Base-by-base conservation (phyloP, 1,140 invertebrate species). In the Cotesia chilonis region DNA sequence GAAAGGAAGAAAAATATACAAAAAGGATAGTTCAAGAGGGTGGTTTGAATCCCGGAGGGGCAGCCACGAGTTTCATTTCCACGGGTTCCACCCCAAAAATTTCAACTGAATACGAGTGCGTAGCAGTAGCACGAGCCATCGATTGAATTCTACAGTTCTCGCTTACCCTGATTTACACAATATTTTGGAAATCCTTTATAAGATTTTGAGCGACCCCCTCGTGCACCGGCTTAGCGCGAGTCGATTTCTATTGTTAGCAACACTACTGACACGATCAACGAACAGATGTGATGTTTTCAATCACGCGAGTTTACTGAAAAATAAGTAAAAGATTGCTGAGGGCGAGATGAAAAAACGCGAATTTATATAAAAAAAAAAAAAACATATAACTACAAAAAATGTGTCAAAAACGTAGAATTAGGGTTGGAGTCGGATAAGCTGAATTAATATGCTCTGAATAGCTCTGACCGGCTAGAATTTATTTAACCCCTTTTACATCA, bases 131-230 rank as follows among this genome's bases (percentile, higher is more conserved):
- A 73, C 74, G 76, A 74, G 71, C 68, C 61, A 66, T 72, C 68
- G 59, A 72, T 72, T 72, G 61, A 71, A 77, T 73, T 74, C 68
- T 72, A 73, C 69, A 75, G 37, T 68, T 72, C 63, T 65, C 61
- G 73, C 52, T 17, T 72, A 66, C 66, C 70, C 57, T 74, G 84
- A 86, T 87, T 87, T 87, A 87, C 85, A 87, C 86, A 87, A 87
- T 87, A 87, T 87, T 87, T 87, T 87, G 86, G 86, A 87, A 87
- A 87, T 86, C 84, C 80, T 85, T 84, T 84, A 86, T 83, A 47
- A 47, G 41, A 47, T 47, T 47, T 47, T 47, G 77, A 78, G 78
- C 69, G 60, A 75, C 77, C 78, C 78, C 76, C 76, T 73, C 70
- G 71, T 75, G 65, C 74, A 75, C 71, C 71, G 36, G 74, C 79